Base-by-base conservation (phyloP, 2,888 invertebrate genomes). In the Sussaba pulchella region DNA sequence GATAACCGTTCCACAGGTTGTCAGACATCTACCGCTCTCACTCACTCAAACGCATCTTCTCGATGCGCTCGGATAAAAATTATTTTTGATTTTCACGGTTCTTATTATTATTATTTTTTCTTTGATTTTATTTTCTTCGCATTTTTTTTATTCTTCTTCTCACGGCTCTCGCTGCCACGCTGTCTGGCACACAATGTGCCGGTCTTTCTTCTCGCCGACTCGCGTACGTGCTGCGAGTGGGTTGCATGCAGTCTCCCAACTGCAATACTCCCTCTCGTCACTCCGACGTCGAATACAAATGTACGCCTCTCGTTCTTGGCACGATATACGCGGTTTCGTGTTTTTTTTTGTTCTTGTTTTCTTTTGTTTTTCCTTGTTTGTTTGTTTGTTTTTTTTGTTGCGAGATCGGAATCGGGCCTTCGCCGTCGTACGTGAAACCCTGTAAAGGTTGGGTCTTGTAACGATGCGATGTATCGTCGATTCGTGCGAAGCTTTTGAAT, bases 191-290 rank as follows among this genome's bases (percentile, higher is more conserved):
- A 73, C 72, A 54, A 54, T 73, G 57, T n/a, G 26, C 10, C 14
- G 24, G 24, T 54, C 78, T 78, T 73, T 78, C 67, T 67, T 69
- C 78, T 73, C 43, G 41, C 67, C 78, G 78, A 57, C 73, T 47
- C 36, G 31, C 8, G 9, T 71, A 47, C 31, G 57, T 41, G 21
- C 24, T 43, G 52, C 69, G 43, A 69, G 69, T 75, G 69, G 69
- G 76, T n/a, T 45, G 66, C 24, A 52, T 31, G 26, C 21, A 21
- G n/a, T 19, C 19, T 9, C 4, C 31, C 31, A 6, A n/a, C 61
- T n/a, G 50, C n/a, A 19, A 19, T 43, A 45, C 41, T 21, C 69
- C 12, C 43, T 43, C 21, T 63, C 67, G 63, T 70, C 59, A 43
- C 59, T 39, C 39, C 31, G 6, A 41, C 67, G 24, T 21, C 63